A percentile compares a stretch with the other conserved stretches of the same genome.
phyloP scores from a whole-genome alignment of 2,113 vertebrate species.

The Limanda limanda region DNA sequence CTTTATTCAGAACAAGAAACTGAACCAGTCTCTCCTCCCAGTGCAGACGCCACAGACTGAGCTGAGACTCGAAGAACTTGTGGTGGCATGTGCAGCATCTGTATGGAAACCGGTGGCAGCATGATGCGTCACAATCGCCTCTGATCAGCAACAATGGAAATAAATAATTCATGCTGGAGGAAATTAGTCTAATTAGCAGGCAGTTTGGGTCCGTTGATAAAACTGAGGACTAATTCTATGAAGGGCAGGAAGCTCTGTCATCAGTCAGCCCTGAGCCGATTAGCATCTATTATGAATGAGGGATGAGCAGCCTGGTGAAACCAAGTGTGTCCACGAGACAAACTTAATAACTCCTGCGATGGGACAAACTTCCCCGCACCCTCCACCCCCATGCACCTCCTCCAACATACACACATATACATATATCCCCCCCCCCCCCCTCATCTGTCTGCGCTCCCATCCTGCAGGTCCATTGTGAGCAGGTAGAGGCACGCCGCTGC shows the following conservation, averaged over 20 bases:
- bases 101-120: slow-evolving; percentile 91
- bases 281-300: slow-evolving; percentile 98
- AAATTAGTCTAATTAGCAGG: slow-evolving; percentile 99
- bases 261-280: slow-evolving; percentile 98
- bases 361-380: slow-evolving; percentile 89
- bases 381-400: slow-evolving; percentile 64
- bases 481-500: slow-evolving; percentile 87
- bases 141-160: slow-evolving; percentile 96
- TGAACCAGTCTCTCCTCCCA: slow-evolving; percentile 22
- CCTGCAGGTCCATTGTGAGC: slow-evolving; percentile 90
- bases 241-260: slow-evolving; percentile 97
- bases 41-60: slow-evolving; percentile 79
- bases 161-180: slow-evolving; percentile 99
- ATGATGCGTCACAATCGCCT: slow-evolving; percentile 94
- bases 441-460: slow-evolving; percentile 49
- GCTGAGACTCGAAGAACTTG: slow-evolving; percentile 79
- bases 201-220: slow-evolving; percentile 99
- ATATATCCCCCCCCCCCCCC: slow-evolving; percentile 25
- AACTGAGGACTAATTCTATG: slow-evolving; percentile 94
- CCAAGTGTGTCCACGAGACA: slow-evolving; percentile 97
- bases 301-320: slow-evolving; percentile 92
- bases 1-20: neutral
- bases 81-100: slow-evolving; percentile 86
- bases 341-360: slow-evolving; percentile 96
- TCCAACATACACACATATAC: slow-evolving; percentile 48